Conservation (phyloP, 2,113 vertebrate genomes). For the Mellivora capensis region DNA sequence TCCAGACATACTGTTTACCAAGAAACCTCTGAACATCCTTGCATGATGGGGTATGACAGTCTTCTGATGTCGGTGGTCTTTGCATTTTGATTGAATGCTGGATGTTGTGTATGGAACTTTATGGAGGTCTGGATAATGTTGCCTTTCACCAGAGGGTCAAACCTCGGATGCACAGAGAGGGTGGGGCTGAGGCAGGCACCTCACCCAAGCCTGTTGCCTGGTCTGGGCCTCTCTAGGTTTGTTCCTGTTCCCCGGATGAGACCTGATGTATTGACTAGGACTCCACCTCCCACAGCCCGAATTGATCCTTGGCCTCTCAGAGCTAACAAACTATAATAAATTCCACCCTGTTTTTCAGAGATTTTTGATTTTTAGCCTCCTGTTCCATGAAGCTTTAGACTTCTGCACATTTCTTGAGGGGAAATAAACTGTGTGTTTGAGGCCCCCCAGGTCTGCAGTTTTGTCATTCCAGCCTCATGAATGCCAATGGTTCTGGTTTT, state of each 20-base stretch:
- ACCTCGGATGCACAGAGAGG: neutral
- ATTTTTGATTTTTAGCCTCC: neutral
- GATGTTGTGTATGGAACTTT: neutral
- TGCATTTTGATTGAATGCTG: neutral
- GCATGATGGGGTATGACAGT: neutral
- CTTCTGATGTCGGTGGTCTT: neutral
- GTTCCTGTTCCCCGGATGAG: neutral
- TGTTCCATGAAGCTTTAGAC: neutral
- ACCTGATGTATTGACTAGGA: neutral
- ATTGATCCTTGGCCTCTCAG: neutral
- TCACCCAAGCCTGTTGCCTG: neutral
- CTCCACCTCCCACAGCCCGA: accelerated
- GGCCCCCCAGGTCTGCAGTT: neutral
- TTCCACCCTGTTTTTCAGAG: neutral
- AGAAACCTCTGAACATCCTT: neutral
- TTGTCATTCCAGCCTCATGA: neutral
- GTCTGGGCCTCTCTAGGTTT: neutral
- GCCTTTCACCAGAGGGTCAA: neutral
- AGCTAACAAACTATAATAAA: neutral
- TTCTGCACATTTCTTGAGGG: neutral
- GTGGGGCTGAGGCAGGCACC: too few species aligned
- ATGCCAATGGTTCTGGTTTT: neutral
- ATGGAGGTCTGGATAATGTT: neutral
- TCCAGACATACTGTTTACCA: neutral
- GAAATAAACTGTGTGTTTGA: neutral